A percentile compares a stretch with the other conserved stretches of the same genome.
Conservation (phyloP, 2,797 vertebrate genomes). For the Oreortyx pictus region DNA sequence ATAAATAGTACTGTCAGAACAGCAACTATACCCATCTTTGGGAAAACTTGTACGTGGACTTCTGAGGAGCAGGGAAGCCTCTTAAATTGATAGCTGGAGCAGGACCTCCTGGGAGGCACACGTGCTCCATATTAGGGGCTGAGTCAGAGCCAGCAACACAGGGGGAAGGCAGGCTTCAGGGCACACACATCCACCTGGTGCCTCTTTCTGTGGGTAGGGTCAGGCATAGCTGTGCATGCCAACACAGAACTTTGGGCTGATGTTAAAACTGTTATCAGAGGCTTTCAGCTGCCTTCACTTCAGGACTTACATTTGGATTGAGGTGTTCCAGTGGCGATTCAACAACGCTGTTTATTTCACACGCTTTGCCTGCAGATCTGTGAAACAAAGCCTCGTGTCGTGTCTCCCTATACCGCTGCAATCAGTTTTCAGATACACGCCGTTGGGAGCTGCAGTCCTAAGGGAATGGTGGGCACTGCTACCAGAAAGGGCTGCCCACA, state of each 20-base stretch:
- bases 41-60: conserved; percentile 16
- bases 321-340: background rate
- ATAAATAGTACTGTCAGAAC: background rate
- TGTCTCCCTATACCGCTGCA: background rate
- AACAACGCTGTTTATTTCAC: background rate
- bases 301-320: background rate
- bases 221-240: background rate
- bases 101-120: conserved; percentile 45
- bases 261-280: background rate
- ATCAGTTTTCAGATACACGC: background rate
- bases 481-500: background rate
- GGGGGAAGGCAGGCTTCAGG: conserved; percentile 22
- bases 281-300: background rate
- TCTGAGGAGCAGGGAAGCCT: conserved; percentile 6
- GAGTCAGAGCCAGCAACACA: background rate
- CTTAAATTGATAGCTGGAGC: background rate
- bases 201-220: background rate
- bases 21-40: conserved; percentile 48
- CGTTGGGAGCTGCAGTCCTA: background rate
- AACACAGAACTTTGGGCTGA: background rate
- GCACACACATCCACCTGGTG: background rate
- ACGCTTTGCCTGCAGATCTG: background rate
- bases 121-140: background rate
- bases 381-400: background rate
- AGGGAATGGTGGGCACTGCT: background rate